A percentile compares a stretch with the other conserved stretches of the same genome.
phyloP scores from a whole-genome alignment of 1,140 invertebrate species.

The Armadillidium nasatum region DNA sequence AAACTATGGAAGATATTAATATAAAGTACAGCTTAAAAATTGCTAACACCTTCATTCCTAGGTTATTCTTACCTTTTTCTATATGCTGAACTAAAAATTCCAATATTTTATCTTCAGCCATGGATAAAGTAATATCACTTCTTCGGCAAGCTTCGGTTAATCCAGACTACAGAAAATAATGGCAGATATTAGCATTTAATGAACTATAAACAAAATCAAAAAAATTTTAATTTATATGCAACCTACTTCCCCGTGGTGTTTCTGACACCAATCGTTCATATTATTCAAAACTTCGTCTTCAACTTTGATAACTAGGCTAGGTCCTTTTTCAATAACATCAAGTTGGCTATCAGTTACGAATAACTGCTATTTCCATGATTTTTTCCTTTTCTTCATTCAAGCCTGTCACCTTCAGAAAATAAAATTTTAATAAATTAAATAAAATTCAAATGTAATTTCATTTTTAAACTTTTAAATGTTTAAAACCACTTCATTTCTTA shows the following conservation, averaged over 20 bases:
- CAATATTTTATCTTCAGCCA: slow-evolving; percentile 66
- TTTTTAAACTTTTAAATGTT: too few relatives aligned
- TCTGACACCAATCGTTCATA: slow-evolving; percentile 77
- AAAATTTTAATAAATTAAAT: too few relatives aligned
- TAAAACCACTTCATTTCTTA: background rate
- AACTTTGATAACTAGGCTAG: slow-evolving; percentile 76
- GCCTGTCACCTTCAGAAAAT: slow-evolving; percentile 66
- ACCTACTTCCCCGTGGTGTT: slow-evolving; percentile 60
- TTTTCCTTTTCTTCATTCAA: slow-evolving; percentile 69
- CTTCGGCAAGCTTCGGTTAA: slow-evolving; percentile 64
- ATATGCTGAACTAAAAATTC: slow-evolving; percentile 66
- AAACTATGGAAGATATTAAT: too few relatives aligned
- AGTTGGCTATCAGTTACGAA: slow-evolving; percentile 79
- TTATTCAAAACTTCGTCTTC: slow-evolving; percentile 63
- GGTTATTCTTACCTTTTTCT: slow-evolving; percentile 51
- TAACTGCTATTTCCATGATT: slow-evolving; percentile 81
- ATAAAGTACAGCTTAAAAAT: too few relatives aligned
- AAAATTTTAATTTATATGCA: background rate
- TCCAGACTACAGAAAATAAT: slow-evolving; percentile 61
- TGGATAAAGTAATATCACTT: slow-evolving; percentile 58
- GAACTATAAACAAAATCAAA: too few relatives aligned
- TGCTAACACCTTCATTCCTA: too few relatives aligned
- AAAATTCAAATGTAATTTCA: too few relatives aligned
- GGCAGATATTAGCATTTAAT: too few relatives aligned
- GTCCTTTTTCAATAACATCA: slow-evolving; percentile 70